Conservation (phyloP, 2,113 vertebrate genomes). For the Podarcis raffonei region DNA sequence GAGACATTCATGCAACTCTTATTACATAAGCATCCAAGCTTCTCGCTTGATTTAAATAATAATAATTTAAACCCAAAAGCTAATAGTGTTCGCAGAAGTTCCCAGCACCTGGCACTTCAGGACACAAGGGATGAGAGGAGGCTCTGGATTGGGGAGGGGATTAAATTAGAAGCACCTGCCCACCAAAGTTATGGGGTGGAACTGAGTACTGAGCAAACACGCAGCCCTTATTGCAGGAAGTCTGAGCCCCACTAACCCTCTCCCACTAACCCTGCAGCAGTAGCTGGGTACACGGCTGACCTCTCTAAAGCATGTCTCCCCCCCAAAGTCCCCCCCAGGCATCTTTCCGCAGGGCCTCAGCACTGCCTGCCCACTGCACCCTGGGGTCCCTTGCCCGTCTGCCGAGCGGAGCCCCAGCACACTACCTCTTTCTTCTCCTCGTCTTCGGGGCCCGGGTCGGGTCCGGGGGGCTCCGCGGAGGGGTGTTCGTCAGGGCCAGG, state of each 20-base stretch:
- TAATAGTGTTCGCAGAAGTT: too few relatives aligned
- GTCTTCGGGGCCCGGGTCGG: constrained; percentile 60
- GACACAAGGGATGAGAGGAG: background rate
- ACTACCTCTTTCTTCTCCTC: constrained; percentile 79
- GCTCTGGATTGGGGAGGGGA: background rate
- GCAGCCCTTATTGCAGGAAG: background rate
- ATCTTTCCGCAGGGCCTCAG: background rate
- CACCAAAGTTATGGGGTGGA: too few relatives aligned
- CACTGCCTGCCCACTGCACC: background rate
- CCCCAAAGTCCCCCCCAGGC: background rate
- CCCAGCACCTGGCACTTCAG: background rate
- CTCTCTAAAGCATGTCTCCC: background rate
- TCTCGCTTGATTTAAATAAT: background rate
- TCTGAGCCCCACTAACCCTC: background rate
- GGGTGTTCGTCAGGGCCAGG: constrained; percentile 18
- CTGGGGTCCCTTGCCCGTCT: constrained; percentile 22
- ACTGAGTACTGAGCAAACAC: too few relatives aligned
- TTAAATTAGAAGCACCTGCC: too few relatives aligned
- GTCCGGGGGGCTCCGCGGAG: constrained; percentile 24
- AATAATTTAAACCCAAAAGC: background rate
- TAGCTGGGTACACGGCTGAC: background rate
- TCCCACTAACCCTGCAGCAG: background rate
- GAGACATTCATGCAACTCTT: background rate
- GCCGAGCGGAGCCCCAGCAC: constrained; percentile 26
- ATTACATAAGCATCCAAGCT: background rate